Conservation (phyloP, 2,888 invertebrate species). For the Yponomeuta plumbellus region DNA sequence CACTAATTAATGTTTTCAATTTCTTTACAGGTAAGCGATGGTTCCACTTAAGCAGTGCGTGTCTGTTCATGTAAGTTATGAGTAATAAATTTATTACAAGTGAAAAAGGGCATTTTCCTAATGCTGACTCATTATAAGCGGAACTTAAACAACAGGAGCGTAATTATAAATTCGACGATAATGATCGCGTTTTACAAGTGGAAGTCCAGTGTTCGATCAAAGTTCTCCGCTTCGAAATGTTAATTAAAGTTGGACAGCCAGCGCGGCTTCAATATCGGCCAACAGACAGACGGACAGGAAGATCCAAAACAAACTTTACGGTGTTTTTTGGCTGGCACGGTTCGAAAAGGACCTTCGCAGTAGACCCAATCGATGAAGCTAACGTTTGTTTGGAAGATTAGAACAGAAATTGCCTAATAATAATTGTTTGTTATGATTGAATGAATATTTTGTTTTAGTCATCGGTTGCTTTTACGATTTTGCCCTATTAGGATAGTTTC, state of each 20-base stretch:
- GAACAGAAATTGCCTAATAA: too few relatives aligned
- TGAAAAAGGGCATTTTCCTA: neutral
- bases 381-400: neutral
- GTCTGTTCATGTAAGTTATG: neutral
- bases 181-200: neutral
- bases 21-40: constrained; percentile 3
- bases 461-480: too few relatives aligned
- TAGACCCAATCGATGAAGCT: neutral
- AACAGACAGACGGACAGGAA: constrained; percentile 51
- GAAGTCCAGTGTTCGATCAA: constrained; percentile 1
- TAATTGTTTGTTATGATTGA: too few relatives aligned
- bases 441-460: too few relatives aligned
- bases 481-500: too few relatives aligned
- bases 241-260: constrained; percentile 13
- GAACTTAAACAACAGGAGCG: neutral
- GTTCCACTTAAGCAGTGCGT: neutral
- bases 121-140: neutral
- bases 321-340: constrained; percentile 31
- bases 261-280: constrained; percentile 36
- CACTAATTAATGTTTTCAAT: constrained; percentile 5
- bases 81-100: neutral
- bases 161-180: neutral
- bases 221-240: neutral
- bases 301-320: constrained; percentile 43
- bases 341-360: neutral